Base-by-base conservation (phyloP, 2,888 invertebrate genomes). In the Odontomyia ornata region DNA sequence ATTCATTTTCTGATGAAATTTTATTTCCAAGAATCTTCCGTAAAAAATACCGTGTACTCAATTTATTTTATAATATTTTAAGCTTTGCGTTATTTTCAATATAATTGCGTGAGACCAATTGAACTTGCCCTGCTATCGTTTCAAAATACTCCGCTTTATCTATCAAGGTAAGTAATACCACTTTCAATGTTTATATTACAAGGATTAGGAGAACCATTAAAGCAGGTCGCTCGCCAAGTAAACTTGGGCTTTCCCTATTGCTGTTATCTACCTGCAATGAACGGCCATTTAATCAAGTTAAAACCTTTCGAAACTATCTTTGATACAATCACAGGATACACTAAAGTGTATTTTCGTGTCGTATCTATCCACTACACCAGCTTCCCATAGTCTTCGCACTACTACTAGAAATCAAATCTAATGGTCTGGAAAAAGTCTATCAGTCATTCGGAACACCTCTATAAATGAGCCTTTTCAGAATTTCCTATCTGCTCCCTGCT, bases 371-470 rank as follows among this genome's bases (percentile, higher is more conserved):
- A 52, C 52, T 52, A 52, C 60, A 60, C 23, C 15, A 7, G 23
- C 25, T 21, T 4, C 13, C 21, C 23, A 60, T 7, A 60, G 23
- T 56, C 60, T 60, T 60, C 60, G n/a, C 21, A 13, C 64, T 64
- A 23, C 43, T 30, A n/a, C 43, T n/a, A 60, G 73, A 60, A 52
- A 73, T 57, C 73, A 43, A 23, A 13, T 18, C 60, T 52, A 73
- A 73, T 73, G 73, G 57, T 23, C 57, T 73, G 73, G 73, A 73
- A 73, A 72, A 73, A 73, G 57, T 57, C 57, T 73, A 73, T 73
- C 73, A 73, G 57, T 73, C 73, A 73, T 73, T 57, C 60, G 73
- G 73, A 73, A 73, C 73, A 73, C 73, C 73, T 73, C 43, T 30
- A 57, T 21, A 73, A 73, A 73, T 73, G 57, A 23, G 28, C 73